Evolutionary conservation across 1,140 invertebrate species (phyloP).

Genomic region (Camponotus vicinus): DNA sequence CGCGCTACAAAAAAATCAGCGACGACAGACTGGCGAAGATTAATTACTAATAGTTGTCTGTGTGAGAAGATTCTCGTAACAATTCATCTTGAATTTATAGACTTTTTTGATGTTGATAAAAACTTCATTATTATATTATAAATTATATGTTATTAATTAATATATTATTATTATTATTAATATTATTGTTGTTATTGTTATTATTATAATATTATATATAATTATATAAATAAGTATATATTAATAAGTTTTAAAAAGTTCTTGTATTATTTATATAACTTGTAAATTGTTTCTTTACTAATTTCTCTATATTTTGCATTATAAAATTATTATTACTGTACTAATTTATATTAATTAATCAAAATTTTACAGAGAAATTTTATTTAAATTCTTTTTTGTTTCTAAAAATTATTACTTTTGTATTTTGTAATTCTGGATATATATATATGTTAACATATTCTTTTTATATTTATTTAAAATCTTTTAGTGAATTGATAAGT

Average conservation of each 20-base stretch:
- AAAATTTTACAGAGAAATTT: not conserved
- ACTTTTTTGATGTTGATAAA: not conserved
- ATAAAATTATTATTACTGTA: not conserved
- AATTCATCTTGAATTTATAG: conserved; percentile 17
- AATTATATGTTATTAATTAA: no score
- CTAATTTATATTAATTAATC: conserved; percentile 5
- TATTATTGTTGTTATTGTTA: no score
- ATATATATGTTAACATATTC: no score
- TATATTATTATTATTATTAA: no score
- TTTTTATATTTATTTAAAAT: no score
- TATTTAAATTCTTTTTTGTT: not conserved
- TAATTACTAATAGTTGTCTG: not conserved
- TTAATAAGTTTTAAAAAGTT: not conserved
- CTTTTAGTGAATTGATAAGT: no score
- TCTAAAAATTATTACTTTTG: no score
- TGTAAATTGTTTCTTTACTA: not conserved
- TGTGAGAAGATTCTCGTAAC: not conserved
- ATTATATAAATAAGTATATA: no score
- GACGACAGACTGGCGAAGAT: not conserved
- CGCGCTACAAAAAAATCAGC: not conserved
- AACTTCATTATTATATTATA: no score
- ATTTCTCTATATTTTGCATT: no score
- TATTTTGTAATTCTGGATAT: no score
- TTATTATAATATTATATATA: no score
- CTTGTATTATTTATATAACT: not conserved